Evolutionary conservation across 2,113 vertebrate genomes (phyloP), one percentile per base, ranked within the genome.

Genomic region (Oxyruncus cristatus): DNA sequence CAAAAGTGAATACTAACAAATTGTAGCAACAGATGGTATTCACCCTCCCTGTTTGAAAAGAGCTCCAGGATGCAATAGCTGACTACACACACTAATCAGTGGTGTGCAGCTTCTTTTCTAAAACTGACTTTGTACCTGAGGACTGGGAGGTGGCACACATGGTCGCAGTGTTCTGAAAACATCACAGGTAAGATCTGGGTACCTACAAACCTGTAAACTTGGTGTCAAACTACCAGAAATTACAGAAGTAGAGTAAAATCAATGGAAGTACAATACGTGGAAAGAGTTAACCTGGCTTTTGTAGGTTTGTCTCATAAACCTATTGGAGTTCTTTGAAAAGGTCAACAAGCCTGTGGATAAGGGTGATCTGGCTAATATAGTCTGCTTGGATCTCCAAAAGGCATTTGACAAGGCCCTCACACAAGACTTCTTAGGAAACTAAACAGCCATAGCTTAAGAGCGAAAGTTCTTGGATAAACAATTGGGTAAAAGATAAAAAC

Each of bases 311-410:
- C 66, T 88, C 75, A 21, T 22, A 70, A 71, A 94, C 22, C 28
- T 61, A 49, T 3, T 19, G 37, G 44, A 93, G 71, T 62, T 62
- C 75, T 94, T 65, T 70, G 74, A 90, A 96, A 90, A 97, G 74
- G 92, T 95, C 95, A 95, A 85, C 28, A 83, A 92, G 88, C 73
- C 70, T 44, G 59, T 85, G 81, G 95, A 85, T 94, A 91, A 82
- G 73, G 81, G 62, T 89, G 95, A 88, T 90, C 85, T 90, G 58
- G 71, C 58, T 95, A 85, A 94, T 85, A 88, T 0, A 83, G 66
- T 82, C 74, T 65, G 49, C 62, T 49, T 4, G 2, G 41, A 58
- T 83, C 67, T 83, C 75, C 16, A 1, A 94, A 90, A 72, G 71
- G 56, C 53, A 41, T 76, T 85, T 96, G 92, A 94, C 74, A 92